Conservation (phyloP, 2,113 vertebrate species). For the Sarotherodon lohbergeri region DNA sequence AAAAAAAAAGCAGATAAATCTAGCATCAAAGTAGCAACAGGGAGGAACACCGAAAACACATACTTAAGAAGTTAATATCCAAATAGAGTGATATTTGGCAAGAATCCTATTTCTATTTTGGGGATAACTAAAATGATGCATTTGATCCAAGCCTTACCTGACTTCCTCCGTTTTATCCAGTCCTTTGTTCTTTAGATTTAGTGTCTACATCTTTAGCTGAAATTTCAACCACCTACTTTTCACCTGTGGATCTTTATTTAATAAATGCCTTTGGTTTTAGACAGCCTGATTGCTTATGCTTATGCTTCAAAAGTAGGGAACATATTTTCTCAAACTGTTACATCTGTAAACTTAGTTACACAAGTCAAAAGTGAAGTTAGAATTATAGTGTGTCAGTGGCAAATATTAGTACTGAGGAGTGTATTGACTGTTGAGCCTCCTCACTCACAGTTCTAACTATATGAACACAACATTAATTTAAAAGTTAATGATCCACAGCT, state of each 20-base stretch:
- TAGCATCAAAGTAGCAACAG: not conserved
- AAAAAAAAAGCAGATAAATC: fast-evolving
- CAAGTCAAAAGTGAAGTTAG: not conserved
- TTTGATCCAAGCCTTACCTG: not conserved
- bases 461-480: not conserved
- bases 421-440: not conserved
- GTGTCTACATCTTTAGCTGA: not conserved
- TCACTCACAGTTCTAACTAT: not conserved
- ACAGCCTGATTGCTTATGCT: not conserved
- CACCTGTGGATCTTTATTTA: not conserved
- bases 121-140: not conserved
- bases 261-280: not conserved
- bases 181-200: not conserved
- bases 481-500: not conserved
- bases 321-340: not conserved
- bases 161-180: not conserved
- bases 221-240: not conserved
- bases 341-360: not conserved
- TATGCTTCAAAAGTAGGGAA: not conserved
- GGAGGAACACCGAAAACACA: not conserved
- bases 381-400: not conserved
- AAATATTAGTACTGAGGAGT: not conserved
- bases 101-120: not conserved
- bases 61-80: not conserved
- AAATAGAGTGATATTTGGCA: not conserved